phyloP scores from a whole-genome alignment of 2,797 vertebrate genomes.

The Melanotaenia nigrans region DNA sequence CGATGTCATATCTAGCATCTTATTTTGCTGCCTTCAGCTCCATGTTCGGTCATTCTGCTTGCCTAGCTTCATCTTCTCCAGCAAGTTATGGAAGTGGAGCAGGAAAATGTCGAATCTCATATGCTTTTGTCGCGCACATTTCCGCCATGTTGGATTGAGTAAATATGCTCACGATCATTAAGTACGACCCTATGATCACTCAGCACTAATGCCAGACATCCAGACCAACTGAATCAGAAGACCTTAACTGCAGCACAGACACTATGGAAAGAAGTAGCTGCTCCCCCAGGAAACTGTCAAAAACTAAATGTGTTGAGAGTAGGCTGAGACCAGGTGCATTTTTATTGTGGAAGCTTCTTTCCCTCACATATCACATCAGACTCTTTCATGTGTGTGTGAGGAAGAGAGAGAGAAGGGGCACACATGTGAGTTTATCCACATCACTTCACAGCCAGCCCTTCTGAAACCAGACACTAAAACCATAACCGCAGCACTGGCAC shows the following conservation, averaged over 20 bases:
- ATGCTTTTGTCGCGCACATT: no score
- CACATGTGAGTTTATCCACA: conserved; percentile 23
- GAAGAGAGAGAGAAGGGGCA: background rate
- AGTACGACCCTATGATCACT: no score
- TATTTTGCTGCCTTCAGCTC: no score
- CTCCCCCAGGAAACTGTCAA: conserved; percentile 11
- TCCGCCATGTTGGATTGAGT: no score
- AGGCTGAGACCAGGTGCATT: conserved; percentile 39
- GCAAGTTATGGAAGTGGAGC: no score
- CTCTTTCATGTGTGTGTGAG: background rate
- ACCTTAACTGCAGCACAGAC: conserved; percentile 25
- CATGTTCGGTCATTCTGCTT: no score
- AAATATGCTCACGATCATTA: no score
- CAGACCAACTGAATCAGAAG: conserved; percentile 14
- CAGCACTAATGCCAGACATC: background rate
- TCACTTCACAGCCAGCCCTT: conserved; percentile 17
- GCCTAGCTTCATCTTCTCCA: no score
- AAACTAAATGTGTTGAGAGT: conserved; percentile 11
- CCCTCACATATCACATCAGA: conserved; percentile 20
- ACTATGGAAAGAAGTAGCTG: conserved; percentile 13
- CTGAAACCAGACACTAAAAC: conserved; percentile 54
- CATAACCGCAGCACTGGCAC: conserved; percentile 30
- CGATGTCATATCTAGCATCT: no score
- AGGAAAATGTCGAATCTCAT: no score
- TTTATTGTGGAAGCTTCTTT: conserved; percentile 37